Evolutionary conservation across 2,888 invertebrate species (phyloP).

Genomic region (Lasius fuliginosus): DNA sequence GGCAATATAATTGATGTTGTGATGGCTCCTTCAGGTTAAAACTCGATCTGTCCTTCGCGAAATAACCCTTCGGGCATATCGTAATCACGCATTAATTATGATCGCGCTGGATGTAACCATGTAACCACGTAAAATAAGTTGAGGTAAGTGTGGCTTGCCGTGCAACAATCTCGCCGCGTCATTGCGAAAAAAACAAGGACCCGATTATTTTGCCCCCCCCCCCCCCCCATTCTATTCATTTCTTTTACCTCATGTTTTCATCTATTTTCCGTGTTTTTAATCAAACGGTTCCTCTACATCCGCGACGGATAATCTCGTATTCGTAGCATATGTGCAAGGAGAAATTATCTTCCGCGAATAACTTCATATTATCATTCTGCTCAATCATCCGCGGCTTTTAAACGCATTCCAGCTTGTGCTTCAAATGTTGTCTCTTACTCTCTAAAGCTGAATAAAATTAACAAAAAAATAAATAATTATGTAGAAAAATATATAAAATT

Average conservation of each 20-base stretch:
- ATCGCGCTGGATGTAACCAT: slow-evolving; percentile 63
- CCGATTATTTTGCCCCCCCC: slow-evolving; percentile 24
- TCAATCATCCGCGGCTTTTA: slow-evolving; percentile 49
- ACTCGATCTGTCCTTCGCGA: slow-evolving; percentile 27
- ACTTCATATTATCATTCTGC: slow-evolving; percentile 40
- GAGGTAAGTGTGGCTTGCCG: slow-evolving; percentile 65
- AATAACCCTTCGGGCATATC: slow-evolving; percentile 38
- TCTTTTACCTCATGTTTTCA: slow-evolving; percentile 9
- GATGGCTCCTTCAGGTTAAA: slow-evolving; percentile 63
- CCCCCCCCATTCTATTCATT: background rate
- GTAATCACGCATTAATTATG: slow-evolving; percentile 75
- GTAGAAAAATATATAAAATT: background rate
- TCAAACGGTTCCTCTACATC: slow-evolving; percentile 33
- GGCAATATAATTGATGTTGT: slow-evolving; percentile 16
- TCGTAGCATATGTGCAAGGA: slow-evolving; percentile 9
- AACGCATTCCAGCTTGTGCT: slow-evolving; percentile 25
- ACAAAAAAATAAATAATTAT: background rate
- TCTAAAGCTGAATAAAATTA: slow-evolving; percentile 31
- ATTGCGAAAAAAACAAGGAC: slow-evolving; percentile 41
- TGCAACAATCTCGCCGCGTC: slow-evolving; percentile 67
- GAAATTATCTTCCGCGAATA: slow-evolving; percentile 55
- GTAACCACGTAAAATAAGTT: slow-evolving; percentile 46
- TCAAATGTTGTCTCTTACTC: slow-evolving; percentile 5
- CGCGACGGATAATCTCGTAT: slow-evolving; percentile 34
- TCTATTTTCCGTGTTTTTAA: slow-evolving; percentile 45